Base-by-base conservation (phyloP, 1,140 invertebrate genomes). In the Dermatophagoides farinae region DNA sequence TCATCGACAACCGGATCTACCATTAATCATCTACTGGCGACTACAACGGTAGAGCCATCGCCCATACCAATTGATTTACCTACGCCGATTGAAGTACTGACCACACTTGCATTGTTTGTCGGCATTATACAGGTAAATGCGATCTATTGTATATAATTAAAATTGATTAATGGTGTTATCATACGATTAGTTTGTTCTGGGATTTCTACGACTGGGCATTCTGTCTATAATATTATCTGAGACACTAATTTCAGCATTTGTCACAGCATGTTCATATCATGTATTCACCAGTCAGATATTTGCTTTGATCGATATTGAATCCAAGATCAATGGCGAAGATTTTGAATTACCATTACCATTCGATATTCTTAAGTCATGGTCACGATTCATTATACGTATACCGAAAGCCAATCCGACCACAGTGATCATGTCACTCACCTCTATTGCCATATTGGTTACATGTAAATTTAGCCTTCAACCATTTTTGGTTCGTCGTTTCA, bases 271-370 rank as follows among this genome's bases (percentile, higher is more conserved):
- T 37, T 73, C 75, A 4, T 68, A 71, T 61, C 75, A 76, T 62
- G 74, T 76, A 1, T 72, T 76, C 57, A 70, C 72, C n/a, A 72
- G 70, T 64, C 75, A 76, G 66, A 68, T 76, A 22, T 71, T 69
- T 59, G 70, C 70, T 61, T 65, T 76, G 0, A 71, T 76, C 66
- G 75, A 72, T 31, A 68, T 75, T 22, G 40, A 64, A 39, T 66
- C 70, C 8, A 25, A 46, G 38, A 62, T 69, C 5, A 14, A 10
- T 14, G 12, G n/a, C 5, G n/a, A 54, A 9, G 53, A 55, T 14
- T 14, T 23, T 12, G 12, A 55, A 11, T 12, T 55, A 25, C 53
- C 53, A 20, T 55, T 55, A 31, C 22, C 46, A 4, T 23, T 23
- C 9, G 18, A 47, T 47, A 20, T 47, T 47, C 22, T 18, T 47